Evolutionary conservation across 2,113 vertebrate genomes (phyloP).

Genomic region (Embiotoca jacksoni): DNA sequence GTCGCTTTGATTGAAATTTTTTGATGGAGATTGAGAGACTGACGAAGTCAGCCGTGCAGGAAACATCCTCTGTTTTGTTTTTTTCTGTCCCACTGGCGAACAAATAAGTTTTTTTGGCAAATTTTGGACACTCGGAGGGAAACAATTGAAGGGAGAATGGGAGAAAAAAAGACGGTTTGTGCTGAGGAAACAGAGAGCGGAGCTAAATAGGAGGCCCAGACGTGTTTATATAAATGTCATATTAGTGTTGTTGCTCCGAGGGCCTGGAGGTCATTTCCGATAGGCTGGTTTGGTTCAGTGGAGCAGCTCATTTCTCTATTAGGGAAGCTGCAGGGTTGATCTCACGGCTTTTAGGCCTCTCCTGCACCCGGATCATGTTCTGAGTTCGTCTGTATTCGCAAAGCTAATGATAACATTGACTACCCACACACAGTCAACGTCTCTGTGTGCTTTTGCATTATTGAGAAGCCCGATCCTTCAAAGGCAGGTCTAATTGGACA

Average conservation of each 20-base stretch:
- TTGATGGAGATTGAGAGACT: conserved; percentile 48
- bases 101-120: conserved; percentile 8
- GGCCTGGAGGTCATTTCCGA: conserved; percentile 25
- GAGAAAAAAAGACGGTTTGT: too few species aligned
- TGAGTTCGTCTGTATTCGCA: background rate
- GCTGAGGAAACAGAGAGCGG: background rate
- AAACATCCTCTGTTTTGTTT: conserved; percentile 52
- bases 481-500: conserved; percentile 13
- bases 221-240: background rate
- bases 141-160: background rate
- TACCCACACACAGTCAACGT: background rate
- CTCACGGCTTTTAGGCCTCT: background rate
- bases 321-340: background rate
- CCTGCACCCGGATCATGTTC: background rate
- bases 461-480: conserved; percentile 20
- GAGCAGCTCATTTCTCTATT: conserved; percentile 31
- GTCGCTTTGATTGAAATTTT: conserved; percentile 59
- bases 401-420: conserved; percentile 32
- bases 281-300: conserved; percentile 12
- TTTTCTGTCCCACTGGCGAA: background rate
- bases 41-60: conserved; percentile 43
- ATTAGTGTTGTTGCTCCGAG: conserved; percentile 1
- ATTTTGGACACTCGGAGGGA: conserved; percentile 13
- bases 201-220: background rate
- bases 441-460: conserved; percentile 38